Conservation (phyloP, 2,113 vertebrate species). For the Pteropus alecto region DNA sequence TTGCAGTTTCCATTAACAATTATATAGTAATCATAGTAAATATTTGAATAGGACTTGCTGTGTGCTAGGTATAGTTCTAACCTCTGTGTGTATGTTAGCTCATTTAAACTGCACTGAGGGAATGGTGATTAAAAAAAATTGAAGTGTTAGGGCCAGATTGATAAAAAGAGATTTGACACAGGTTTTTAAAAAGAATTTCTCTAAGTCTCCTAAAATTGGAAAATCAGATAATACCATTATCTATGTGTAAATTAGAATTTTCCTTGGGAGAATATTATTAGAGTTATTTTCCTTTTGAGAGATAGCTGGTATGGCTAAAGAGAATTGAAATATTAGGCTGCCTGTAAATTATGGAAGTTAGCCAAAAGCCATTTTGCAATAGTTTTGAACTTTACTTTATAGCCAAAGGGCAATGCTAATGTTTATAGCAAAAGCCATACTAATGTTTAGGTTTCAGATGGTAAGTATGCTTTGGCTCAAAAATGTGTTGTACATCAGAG, state of each 20-base stretch:
- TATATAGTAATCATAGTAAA: neutral
- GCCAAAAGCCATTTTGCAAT: conserved; percentile 20
- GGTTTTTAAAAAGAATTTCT: neutral
- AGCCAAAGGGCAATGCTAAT: neutral
- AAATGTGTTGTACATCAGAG: neutral
- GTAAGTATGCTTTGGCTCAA: neutral
- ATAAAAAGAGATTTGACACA: neutral
- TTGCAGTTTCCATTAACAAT: neutral
- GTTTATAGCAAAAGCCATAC: neutral
- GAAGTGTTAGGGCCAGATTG: neutral
- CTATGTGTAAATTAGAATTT: conserved; percentile 43
- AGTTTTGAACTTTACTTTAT: conserved; percentile 33
- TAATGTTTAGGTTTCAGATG: conserved; percentile 5
- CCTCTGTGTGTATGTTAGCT: neutral
- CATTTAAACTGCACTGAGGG: neutral
- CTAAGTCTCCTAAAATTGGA: conserved; percentile 16
- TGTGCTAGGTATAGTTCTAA: neutral
- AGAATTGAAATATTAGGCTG: conserved; percentile 27
- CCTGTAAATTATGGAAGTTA: conserved; percentile 35
- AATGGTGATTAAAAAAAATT: neutral
- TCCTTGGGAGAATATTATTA: conserved; percentile 19
- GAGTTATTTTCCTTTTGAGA: conserved; percentile 39
- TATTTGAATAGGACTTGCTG: neutral
- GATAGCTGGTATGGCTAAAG: conserved; percentile 7
- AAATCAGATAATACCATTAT: conserved; percentile 13